Evolutionary conservation across 2,888 invertebrate genomes (phyloP), one percentile per base, ranked within the genome.

Genomic region (Leptothorax acervorum): DNA sequence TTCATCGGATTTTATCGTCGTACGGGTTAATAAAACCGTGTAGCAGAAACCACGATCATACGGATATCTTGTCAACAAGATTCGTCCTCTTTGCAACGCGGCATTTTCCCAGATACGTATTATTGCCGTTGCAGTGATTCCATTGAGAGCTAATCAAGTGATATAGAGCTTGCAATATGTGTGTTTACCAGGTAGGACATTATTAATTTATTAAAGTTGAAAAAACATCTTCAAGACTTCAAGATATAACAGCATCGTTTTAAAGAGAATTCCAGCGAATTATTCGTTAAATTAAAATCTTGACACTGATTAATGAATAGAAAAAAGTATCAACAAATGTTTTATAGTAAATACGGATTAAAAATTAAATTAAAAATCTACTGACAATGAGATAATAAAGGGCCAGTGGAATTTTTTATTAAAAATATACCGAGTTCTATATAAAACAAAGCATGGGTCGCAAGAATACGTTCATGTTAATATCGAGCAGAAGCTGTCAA

Each of bases 361-460:
- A 78, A 66, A 78, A 12, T 66, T 66, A 45, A 78, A 79, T 45
- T 78, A 48, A 11, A 79, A 60, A 39, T 23, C 11, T 42, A 45
- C 2, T 4, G 18, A 23, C 23, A 23, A 23, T 23, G 23, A 78
- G 68, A 31, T n/a, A 28, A 23, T 35, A 70, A 66, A 45, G n/a
- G 6, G 18, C 55, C 9, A 6, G 28, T 18, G 18, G 3, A 23
- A 45, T 18, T 63, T 42, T 60, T 35, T 70, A 65, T 53, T 65
- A 65, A 76, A 53, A 51, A 42, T 39, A 12, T 45, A 76, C 23
- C 28, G 35, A 48, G 35, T 23, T 63, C 23, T 23, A 23, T 23
- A 23, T 23, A 28, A 4, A 60, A 28, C 3, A 23, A 57, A 68
- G 35, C 57, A 12, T n/a, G 15, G 0, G 3, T 65, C 8, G 8